phyloP scores from a whole-genome alignment of 2,113 vertebrate genomes.

The Anarrhichthys ocellatus region DNA sequence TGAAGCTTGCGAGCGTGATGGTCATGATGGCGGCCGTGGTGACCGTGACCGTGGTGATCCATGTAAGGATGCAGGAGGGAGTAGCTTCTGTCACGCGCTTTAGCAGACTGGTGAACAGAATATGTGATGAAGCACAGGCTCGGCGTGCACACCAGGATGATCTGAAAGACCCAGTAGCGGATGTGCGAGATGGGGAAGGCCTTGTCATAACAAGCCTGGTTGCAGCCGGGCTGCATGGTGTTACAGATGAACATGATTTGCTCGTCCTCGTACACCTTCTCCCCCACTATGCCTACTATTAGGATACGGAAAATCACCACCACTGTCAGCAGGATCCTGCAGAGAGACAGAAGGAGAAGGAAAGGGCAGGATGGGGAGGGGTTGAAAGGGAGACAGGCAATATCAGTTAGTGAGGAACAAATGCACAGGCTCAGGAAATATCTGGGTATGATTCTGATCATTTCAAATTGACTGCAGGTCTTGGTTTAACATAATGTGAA shows the following conservation, averaged over 20 bases:
- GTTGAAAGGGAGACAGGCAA: conserved; percentile 49
- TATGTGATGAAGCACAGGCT: conserved; percentile 94
- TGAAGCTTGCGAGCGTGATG: conserved; percentile 79
- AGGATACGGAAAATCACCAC: conserved; percentile 94
- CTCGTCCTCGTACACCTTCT: conserved; percentile 93
- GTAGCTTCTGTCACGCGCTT: conserved; percentile 86
- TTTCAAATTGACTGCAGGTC: not conserved
- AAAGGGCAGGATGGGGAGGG: conserved; percentile 40
- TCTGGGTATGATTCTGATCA: not conserved
- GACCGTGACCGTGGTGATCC: conserved; percentile 79
- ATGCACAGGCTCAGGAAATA: conserved; percentile 12
- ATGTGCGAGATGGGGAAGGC: conserved; percentile 94
- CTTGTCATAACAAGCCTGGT: conserved; percentile 92
- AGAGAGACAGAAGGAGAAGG: conserved; percentile 59
- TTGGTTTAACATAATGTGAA: conserved; percentile 19
- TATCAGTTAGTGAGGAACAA: conserved; percentile 51
- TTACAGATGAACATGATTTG: conserved; percentile 93
- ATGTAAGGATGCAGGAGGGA: conserved; percentile 85
- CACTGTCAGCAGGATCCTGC: conserved; percentile 93
- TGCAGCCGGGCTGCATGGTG: conserved; percentile 91
- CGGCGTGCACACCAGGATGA: conserved; percentile 92
- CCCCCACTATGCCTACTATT: conserved; percentile 92
- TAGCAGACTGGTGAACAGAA: conserved; percentile 90
- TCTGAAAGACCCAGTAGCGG: conserved; percentile 94
- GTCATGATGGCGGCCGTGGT: conserved; percentile 79